Percentiles rank a stretch among this genome's conserved stretches.
Evolutionary conservation across 2,113 vertebrate genomes (phyloP).

Genomic region (Pipra filicauda): DNA sequence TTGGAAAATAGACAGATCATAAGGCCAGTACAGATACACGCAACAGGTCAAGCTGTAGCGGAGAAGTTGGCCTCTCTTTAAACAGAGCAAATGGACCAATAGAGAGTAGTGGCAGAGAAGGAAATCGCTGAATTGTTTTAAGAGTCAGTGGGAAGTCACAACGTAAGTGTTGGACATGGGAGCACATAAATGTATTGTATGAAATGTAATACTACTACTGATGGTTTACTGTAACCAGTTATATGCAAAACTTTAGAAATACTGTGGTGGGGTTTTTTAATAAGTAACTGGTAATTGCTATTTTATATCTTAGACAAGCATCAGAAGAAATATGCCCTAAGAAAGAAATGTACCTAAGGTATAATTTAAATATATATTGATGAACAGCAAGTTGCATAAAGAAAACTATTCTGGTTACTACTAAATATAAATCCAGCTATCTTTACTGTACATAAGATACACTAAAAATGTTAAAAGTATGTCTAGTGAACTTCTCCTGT

Average conservation of each 20-base stretch:
- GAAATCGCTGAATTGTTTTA: background rate
- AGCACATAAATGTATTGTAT: conserved; percentile 28
- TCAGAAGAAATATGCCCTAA: background rate
- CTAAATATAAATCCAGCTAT: conserved; percentile 46
- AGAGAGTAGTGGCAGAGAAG: background rate
- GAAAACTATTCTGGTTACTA: conserved; percentile 46
- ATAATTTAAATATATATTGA: conserved; percentile 44
- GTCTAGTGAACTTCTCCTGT: conserved; percentile 32
- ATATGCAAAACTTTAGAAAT: conserved; percentile 42
- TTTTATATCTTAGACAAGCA: conserved; percentile 49
- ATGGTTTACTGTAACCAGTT: conserved; percentile 30
- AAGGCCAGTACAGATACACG: background rate
- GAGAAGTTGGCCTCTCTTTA: background rate
- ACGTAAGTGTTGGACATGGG: background rate
- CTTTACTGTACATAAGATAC: conserved; percentile 13
- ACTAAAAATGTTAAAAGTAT: conserved; percentile 38
- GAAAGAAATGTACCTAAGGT: conserved; percentile 35
- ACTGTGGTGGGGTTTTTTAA: conserved; percentile 14
- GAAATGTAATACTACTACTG: conserved; percentile 8
- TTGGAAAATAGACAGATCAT: background rate
- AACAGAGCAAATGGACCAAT: background rate
- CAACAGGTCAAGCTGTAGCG: background rate
- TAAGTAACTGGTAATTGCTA: conserved; percentile 47
- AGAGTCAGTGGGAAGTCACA: background rate
- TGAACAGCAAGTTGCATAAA: conserved; percentile 35